phyloP scores from a whole-genome alignment of 1,140 invertebrate genomes.

The Drosophila baimaii region DNA sequence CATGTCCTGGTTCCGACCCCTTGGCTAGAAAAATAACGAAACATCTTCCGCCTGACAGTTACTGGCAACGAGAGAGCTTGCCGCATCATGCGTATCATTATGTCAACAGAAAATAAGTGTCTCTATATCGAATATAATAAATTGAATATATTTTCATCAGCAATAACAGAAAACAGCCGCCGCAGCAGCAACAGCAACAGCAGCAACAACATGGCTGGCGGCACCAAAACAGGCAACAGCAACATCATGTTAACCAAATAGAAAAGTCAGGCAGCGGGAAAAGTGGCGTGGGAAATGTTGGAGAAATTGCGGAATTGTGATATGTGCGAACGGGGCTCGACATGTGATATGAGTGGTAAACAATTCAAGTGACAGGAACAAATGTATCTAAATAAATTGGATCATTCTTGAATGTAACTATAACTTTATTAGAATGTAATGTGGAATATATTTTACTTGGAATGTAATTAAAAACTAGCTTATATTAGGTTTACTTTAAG shows the following conservation, averaged over 20 bases:
- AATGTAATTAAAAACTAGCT: background rate
- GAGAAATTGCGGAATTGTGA: background rate
- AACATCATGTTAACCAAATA: conserved; percentile 77
- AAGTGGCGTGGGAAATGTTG: background rate
- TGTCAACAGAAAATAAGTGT: conserved; percentile 76
- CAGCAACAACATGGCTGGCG: conserved; percentile 38
- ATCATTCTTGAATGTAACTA: background rate
- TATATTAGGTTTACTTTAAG: no score
- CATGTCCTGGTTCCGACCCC: conserved; percentile 32
- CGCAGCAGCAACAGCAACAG: conserved; percentile 51
- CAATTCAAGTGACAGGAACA: conserved; percentile 48
- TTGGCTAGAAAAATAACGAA: conserved; percentile 54
- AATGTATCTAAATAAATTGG: conserved; percentile 17
- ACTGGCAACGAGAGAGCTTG: conserved; percentile 25
- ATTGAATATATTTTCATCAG: conserved; percentile 82
- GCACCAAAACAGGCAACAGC: conserved; percentile 15
- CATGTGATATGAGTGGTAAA: conserved; percentile 66
- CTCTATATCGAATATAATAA: conserved; percentile 79
- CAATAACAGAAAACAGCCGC: conserved; percentile 71
- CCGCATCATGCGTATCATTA: conserved; percentile 67
- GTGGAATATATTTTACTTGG: background rate
- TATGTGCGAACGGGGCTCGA: conserved; percentile 27
- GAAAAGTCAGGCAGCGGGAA: conserved; percentile 23
- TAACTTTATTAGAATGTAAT: no score
- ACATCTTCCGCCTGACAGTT: conserved; percentile 55